Percentiles rank a stretch among this genome's conserved stretches.
Conservation (phyloP, 2,113 vertebrate species). For the Siniperca chuatsi region DNA sequence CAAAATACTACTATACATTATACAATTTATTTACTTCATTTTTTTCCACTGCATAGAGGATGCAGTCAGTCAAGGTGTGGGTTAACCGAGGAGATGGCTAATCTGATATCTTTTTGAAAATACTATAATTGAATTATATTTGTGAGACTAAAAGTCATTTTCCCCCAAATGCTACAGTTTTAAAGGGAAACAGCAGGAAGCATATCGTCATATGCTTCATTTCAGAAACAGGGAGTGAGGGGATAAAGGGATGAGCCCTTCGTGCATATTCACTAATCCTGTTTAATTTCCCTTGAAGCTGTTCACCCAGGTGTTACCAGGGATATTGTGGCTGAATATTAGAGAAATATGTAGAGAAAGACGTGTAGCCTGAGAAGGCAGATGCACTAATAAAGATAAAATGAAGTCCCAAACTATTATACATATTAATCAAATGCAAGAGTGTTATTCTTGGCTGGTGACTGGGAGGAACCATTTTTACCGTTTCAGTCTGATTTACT, state of each 20-base stretch:
- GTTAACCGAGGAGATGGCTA: not conserved
- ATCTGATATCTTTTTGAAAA: not conserved
- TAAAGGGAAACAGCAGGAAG: not conserved
- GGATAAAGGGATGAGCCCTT: conserved; percentile 40
- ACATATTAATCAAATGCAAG: not conserved
- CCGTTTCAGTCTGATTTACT: not conserved
- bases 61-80: not conserved
- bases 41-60: not conserved
- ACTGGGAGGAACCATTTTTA: not conserved
- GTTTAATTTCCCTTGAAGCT: conserved; percentile 30
- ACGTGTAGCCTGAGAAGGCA: not conserved
- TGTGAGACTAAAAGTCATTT: not conserved
- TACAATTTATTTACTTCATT: not conserved
- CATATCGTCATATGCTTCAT: not conserved
- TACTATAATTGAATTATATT: not conserved
- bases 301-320: conserved; percentile 43
- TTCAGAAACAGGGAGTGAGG: conserved; percentile 15
- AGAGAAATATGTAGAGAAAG: not conserved
- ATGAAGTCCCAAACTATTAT: not conserved
- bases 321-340: not conserved
- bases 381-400: not conserved
- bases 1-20: not conserved
- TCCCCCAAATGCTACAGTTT: not conserved
- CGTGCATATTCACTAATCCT: conserved; percentile 28
- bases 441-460: not conserved